Conservation (phyloP, 2,113 vertebrate genomes). For the Thomomys bottae region DNA sequence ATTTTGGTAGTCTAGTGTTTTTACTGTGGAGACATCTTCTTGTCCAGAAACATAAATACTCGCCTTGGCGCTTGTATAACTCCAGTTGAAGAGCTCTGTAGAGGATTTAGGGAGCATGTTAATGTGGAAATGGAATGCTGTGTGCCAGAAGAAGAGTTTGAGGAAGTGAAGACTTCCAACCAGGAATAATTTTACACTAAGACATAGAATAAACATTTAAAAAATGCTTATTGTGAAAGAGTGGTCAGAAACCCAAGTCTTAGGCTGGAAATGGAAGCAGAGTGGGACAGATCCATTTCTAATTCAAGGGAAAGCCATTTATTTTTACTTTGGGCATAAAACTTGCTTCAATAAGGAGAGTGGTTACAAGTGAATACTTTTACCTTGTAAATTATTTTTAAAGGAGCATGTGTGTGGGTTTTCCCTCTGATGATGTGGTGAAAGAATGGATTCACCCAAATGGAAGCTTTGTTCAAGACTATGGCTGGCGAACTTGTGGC, state of each 20-base stretch:
- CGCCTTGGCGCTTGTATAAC: slow-evolving; percentile 66
- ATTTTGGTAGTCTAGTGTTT: slow-evolving; percentile 78
- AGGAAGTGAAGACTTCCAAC: slow-evolving; percentile 83
- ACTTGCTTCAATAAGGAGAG: slow-evolving; percentile 76
- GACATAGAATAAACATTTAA: slow-evolving; percentile 88
- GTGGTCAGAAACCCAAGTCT: slow-evolving; percentile 79
- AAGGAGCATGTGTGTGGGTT: slow-evolving; percentile 27
- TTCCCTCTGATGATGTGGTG: slow-evolving; percentile 22
- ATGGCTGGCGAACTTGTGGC: background rate
- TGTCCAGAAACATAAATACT: slow-evolving; percentile 85
- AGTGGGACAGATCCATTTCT: slow-evolving; percentile 72
- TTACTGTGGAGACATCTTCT: slow-evolving; percentile 80
- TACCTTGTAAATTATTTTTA: slow-evolving; percentile 75
- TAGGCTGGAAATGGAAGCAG: slow-evolving; percentile 76
- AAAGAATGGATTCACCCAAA: slow-evolving; percentile 6
- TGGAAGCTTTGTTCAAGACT: background rate
- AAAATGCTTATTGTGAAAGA: slow-evolving; percentile 87
- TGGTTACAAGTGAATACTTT: slow-evolving; percentile 75
- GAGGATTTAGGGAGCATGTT: slow-evolving; percentile 75
- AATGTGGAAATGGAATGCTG: slow-evolving; percentile 82
- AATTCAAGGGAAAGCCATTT: slow-evolving; percentile 69
- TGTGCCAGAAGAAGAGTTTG: slow-evolving; percentile 83
- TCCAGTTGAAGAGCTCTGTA: slow-evolving; percentile 74
- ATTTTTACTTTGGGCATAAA: slow-evolving; percentile 77
- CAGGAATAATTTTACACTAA: slow-evolving; percentile 85